Percentiles rank a stretch among this genome's conserved stretches.
Evolutionary conservation across 2,797 vertebrate genomes (phyloP).

Genomic region (Capromys pilorides): DNA sequence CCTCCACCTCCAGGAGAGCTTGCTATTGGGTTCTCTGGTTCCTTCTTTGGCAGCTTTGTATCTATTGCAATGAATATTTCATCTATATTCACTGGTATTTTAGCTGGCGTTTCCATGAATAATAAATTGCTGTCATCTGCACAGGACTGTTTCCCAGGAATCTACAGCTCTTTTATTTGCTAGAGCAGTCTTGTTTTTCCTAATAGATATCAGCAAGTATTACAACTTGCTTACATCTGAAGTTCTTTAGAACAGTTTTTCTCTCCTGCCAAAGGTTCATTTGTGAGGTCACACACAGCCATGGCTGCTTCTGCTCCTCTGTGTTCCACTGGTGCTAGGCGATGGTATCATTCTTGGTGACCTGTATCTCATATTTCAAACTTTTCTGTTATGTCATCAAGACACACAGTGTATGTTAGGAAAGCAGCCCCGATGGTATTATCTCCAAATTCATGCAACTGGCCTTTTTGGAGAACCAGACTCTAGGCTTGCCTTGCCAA

Average conservation of each 20-base stretch:
- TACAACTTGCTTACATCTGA: not conserved
- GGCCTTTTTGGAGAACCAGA: not conserved
- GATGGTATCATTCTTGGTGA: not conserved
- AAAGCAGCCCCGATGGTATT: not conserved
- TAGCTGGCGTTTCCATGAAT: not conserved
- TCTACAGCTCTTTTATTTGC: not conserved
- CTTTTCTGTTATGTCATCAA: not conserved
- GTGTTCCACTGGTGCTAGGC: not conserved
- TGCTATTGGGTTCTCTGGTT: constrained; percentile 91
- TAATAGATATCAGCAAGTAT: not conserved
- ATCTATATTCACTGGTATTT: not conserved
- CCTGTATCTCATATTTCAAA: not conserved
- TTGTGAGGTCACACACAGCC: not conserved
- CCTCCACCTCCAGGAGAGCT: constrained; percentile 87
- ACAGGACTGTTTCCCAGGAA: not conserved
- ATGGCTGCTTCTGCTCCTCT: not conserved
- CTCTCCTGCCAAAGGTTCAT: not conserved
- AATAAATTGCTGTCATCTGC: not conserved
- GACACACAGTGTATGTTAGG: not conserved
- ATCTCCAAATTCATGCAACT: not conserved
- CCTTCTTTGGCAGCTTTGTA: constrained; percentile 98
- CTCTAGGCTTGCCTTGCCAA: not conserved
- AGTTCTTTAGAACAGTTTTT: not conserved
- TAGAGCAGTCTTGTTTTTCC: not conserved
- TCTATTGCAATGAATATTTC: constrained; percentile 84